Conservation (phyloP, 1,140 invertebrate species). For the Zaprionus capensis region DNA sequence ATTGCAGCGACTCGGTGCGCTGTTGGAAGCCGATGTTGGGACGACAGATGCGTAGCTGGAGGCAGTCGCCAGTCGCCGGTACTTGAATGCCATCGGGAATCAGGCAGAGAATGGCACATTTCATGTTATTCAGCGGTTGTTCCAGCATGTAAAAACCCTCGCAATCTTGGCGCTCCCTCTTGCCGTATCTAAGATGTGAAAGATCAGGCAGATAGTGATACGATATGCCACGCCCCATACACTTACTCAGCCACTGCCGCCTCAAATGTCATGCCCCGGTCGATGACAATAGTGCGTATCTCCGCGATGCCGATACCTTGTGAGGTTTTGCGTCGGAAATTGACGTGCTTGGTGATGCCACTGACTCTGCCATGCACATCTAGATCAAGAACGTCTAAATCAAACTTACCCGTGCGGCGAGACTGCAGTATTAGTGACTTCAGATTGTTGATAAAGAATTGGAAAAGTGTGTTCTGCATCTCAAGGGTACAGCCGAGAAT, state of each 20-base stretch:
- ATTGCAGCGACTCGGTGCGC: neutral
- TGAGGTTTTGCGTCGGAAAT: neutral
- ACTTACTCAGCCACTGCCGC: slow-evolving; percentile 10
- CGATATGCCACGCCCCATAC: neutral
- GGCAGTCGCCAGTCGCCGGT: neutral
- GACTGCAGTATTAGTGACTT: neutral
- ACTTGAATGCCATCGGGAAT: neutral
- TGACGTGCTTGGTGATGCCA: neutral
- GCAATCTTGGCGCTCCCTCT: slow-evolving; percentile 4
- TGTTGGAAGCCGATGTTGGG: neutral
- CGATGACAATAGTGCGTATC: neutral
- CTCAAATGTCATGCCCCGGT: neutral
- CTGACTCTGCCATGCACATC: neutral
- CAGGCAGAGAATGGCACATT: slow-evolving; percentile 6
- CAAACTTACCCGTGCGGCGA: neutral
- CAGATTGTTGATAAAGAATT: neutral
- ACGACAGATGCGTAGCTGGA: neutral
- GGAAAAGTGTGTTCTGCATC: neutral
- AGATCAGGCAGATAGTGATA: neutral
- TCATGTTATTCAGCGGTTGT: neutral
- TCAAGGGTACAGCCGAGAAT: neutral
- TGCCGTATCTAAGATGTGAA: slow-evolving; percentile 19
- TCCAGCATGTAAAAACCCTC: slow-evolving; percentile 5
- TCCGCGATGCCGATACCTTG: neutral
- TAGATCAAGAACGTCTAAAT: neutral